Base-by-base conservation (phyloP, 1,140 invertebrate genomes). In the Ridgeia piscesae region DNA sequence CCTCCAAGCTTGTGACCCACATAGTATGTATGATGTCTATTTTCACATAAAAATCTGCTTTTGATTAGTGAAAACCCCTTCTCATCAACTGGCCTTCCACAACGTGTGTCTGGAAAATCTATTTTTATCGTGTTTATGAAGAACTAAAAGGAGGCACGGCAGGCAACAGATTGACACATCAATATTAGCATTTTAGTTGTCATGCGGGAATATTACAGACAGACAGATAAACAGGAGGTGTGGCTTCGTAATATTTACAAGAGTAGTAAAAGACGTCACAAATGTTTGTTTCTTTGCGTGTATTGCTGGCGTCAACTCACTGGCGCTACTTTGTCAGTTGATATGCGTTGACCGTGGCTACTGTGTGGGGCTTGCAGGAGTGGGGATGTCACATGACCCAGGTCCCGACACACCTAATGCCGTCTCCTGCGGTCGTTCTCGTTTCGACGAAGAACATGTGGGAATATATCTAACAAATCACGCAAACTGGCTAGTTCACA, bases 381-480 rank as follows among this genome's bases (percentile, higher is more conserved):
- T 31, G 27, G 58, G 11, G 42, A 42, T 77, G 17, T 77, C 11
- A 77, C 11, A 31, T 77, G 58, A n/a, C n/a, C n/a, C n/a, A n/a
- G n/a, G n/a, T n/a, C n/a, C n/a, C n/a, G 58, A 77, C 27, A 77
- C 0, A 77, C 11, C 27, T 77, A 77, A 77, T 77, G 58, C 27
- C 11, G 58, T 77, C 17, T 77, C 58, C 58, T 77, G 58, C 58
- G 17, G 58, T 77, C 58, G 27, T 77, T 31, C 58, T 21, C 27
- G 58, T 31, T 1, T 31, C 27, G 58, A 77, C 14, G 58, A 77
- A 17, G 27, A 27, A 77, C 58, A 77, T 77, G 58, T 8, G 58
- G 58, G 58, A 77, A 77, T 77, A 77, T 77, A 77, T 77, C 58
- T 77, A 77, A 77, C 14, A 77, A 77, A 77, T 77, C 58, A 77